Percentiles rank a stretch among this genome's conserved stretches.
These are phyloP conservation scores for Philaenus spumarius DNA, from an alignment of 1,140 invertebrate species.

Conservation along the genomic window DNA sequence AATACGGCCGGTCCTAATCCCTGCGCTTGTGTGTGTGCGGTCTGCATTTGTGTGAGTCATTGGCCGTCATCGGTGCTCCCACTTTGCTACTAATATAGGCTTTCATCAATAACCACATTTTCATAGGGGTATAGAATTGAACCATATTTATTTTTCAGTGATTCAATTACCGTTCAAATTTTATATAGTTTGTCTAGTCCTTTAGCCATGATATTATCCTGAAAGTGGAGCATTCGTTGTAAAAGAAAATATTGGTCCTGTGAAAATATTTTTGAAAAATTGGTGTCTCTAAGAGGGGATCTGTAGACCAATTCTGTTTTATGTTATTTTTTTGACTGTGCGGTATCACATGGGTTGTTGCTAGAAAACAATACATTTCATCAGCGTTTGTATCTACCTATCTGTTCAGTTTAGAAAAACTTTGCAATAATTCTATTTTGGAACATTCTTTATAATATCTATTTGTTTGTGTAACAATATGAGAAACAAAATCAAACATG, in stretches of 20 bases:
- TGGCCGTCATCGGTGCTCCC: too few relatives aligned
- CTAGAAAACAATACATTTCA: conserved; percentile 4
- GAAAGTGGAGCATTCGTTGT: conserved; percentile 20
- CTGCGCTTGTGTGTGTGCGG: too few relatives aligned
- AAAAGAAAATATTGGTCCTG: conserved; percentile 17
- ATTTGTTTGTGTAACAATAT: neutral
- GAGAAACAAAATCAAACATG: neutral
- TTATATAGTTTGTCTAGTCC: conserved; percentile 21
- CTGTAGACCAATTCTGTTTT: conserved; percentile 21
- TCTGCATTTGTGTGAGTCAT: too few relatives aligned
- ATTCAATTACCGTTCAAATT: conserved; percentile 19
- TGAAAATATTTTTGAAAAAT: conserved; percentile 23
- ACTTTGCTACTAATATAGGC: too few relatives aligned
- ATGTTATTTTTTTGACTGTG: too few relatives aligned
- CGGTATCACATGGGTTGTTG: neutral
- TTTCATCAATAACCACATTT: too few relatives aligned
- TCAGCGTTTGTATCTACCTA: neutral
- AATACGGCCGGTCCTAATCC: too few relatives aligned
- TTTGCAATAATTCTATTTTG: neutral
- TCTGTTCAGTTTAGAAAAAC: neutral
- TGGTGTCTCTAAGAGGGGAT: conserved; percentile 20
- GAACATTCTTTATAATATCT: neutral
- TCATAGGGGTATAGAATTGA: too few relatives aligned
- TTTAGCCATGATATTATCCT: neutral
- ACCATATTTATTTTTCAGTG: neutral